Evolutionary conservation across 2,888 invertebrate genomes (phyloP).

Genomic region (Sarcophaga subvicina): DNA sequence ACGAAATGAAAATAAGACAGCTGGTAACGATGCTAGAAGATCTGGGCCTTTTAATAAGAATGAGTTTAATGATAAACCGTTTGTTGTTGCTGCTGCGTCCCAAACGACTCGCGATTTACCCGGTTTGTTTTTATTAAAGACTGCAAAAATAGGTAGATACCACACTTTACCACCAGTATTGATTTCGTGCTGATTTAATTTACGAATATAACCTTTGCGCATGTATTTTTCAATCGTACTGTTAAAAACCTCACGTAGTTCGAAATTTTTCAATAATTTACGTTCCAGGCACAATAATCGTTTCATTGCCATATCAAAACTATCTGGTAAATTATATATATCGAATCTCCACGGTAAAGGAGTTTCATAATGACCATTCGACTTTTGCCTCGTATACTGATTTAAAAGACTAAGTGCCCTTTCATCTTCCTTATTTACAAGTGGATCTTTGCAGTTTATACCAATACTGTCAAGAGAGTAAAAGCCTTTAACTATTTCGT

Average conservation of each 20-base stretch:
- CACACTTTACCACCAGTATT: constrained; percentile 2
- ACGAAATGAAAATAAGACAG: constrained; percentile 43
- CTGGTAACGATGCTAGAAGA: constrained; percentile 29
- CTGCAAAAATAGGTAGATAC: not conserved
- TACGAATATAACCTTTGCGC: not conserved
- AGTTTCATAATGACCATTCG: not conserved
- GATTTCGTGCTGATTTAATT: constrained; percentile 16
- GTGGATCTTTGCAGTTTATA: constrained; percentile 7
- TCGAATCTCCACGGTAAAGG: constrained; percentile 37
- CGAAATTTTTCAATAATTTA: constrained; percentile 7
- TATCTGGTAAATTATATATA: constrained; percentile 15
- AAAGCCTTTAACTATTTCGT: constrained; percentile 22
- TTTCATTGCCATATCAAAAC: constrained; percentile 34
- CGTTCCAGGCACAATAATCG: constrained; percentile 4
- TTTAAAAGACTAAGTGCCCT: constrained; percentile 1
- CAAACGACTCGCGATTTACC: no score
- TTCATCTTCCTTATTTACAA: constrained; percentile 8
- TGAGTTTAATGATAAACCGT: constrained; percentile 31
- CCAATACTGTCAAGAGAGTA: constrained; percentile 32
- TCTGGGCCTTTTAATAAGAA: constrained; percentile 49
- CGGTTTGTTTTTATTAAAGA: not conserved
- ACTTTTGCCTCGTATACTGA: not conserved
- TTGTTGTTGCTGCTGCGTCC: constrained; percentile 27
- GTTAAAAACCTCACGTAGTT: constrained; percentile 21
- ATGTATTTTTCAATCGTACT: not conserved